Evolutionary conservation across 1,140 invertebrate genomes (phyloP), one percentile per base, ranked within the genome.

Genomic region (Notospermus geniculatus): DNA sequence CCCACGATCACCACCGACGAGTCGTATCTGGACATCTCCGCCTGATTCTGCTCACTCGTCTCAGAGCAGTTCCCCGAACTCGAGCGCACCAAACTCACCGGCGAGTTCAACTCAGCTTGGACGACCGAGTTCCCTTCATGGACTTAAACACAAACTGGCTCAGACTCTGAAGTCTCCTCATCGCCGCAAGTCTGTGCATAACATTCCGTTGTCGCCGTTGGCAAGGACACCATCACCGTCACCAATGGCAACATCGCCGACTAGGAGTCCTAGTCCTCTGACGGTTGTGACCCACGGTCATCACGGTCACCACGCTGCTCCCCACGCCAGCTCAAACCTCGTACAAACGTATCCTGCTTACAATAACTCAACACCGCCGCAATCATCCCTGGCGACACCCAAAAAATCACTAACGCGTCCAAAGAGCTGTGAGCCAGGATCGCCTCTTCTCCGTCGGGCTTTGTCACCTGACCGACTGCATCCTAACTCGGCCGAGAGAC

Each of bases 191-290:
- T 96, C 93, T 5, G 91, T 96, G 29, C 93, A 94, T 27, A 94
- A 97, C 79, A 97, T 97, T 77, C 95, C 95, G 28, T 83, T 97
- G 28, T 96, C 93, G n/a, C 95, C 95, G 5, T 83, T 97, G 52
- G 95, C 94, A 5, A 84, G 94, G 41, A 97, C 95, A 1, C 94
- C 94, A 0, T 95, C 92, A 15, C 93, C 94, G 2, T 93, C 92
- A 13, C 93, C 94, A 9, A 81, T 93, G 71, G 89, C 91, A 2
- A 86, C 89, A n/a, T 90, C 91, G 62, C 77, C 79, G 2, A 77
- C 79, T 27, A 69, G 78, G 56, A 91, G 90, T 64, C 91, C 91
- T 1, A 91, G 89, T 71, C 91, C 92, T 0, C 73, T 93, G 41
- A 90, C 91, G 1, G 90, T 92, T 69, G 87, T 89, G 0, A 70